Evolutionary conservation across 2,888 invertebrate species (phyloP).

Genomic region (Macaria liturata): DNA sequence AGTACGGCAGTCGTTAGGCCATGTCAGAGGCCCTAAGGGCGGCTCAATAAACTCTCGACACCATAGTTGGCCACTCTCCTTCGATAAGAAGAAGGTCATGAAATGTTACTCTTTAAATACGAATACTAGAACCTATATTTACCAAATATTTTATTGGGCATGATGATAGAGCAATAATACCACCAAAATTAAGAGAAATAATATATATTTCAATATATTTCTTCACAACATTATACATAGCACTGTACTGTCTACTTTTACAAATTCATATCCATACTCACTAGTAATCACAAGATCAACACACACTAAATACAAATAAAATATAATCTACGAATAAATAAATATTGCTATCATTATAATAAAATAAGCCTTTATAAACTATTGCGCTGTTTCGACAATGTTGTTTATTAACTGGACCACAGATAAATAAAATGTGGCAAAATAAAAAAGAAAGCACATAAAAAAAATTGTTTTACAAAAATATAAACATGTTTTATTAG

Average conservation of each 20-base stretch:
- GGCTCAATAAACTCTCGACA: too few species aligned
- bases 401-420: conserved; percentile 2
- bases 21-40: too few species aligned
- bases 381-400: conserved; percentile 19
- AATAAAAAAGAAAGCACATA: not conserved
- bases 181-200: conserved; percentile 67
- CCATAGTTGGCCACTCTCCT: too few species aligned
- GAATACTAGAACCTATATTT: too few species aligned
- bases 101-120: too few species aligned
- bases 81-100: too few species aligned
- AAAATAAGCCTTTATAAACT: conserved; percentile 44
- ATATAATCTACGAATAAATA: conserved; percentile 57
- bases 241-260: conserved; percentile 52
- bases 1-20: too few species aligned
- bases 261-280: conserved; percentile 34
- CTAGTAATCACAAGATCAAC: conserved; percentile 49
- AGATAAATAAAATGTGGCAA: not conserved
- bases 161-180: conserved; percentile 43
- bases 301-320: conserved; percentile 29
- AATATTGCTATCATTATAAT: conserved; percentile 51
- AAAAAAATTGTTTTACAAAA: not conserved
- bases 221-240: conserved; percentile 63
- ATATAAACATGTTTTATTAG: too few species aligned
- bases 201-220: conserved; percentile 78
- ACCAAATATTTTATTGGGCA: too few species aligned